Percentiles rank a stretch among this genome's conserved stretches.
Evolutionary conservation across 2,113 vertebrate genomes (phyloP).

Genomic region (Elephas maximus): DNA sequence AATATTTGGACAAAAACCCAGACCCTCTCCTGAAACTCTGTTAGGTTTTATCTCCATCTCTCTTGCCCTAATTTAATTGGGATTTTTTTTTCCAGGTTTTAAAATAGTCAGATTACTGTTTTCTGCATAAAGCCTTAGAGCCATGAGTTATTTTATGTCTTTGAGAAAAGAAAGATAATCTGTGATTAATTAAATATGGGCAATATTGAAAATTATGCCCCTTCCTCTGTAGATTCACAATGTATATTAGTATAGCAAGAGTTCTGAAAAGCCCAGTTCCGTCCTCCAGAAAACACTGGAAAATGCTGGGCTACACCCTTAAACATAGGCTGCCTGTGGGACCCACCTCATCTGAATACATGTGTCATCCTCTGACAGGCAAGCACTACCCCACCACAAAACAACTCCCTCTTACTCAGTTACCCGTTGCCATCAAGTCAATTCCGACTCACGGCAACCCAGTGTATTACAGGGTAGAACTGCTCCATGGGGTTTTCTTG

Average conservation of each 20-base stretch:
- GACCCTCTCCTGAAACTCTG: not conserved
- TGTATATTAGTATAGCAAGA: not conserved
- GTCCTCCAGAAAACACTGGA: not conserved
- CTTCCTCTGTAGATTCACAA: not conserved
- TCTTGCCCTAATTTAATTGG: not conserved
- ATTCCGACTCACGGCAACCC: not conserved
- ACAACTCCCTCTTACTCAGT: not conserved
- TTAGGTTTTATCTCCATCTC: not conserved
- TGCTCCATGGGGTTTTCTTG: not conserved
- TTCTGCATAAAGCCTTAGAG: not conserved
- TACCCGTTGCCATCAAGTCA: not conserved
- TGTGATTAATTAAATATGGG: conserved; percentile 12
- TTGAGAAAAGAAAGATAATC: not conserved
- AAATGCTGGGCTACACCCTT: not conserved
- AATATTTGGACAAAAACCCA: not conserved
- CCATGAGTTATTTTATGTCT: not conserved
- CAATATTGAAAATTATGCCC: conserved; percentile 14
- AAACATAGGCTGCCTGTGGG: not conserved
- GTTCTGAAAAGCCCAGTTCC: not conserved
- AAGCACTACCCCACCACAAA: not conserved
- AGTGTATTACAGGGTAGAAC: not conserved
- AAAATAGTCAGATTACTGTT: not conserved
- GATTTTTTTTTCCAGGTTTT: not conserved
- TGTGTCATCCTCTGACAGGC: not conserved
- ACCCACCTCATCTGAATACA: not conserved